Evolutionary conservation across 1,140 invertebrate species (phyloP).

Genomic region (Trichogramma pretiosum): DNA sequence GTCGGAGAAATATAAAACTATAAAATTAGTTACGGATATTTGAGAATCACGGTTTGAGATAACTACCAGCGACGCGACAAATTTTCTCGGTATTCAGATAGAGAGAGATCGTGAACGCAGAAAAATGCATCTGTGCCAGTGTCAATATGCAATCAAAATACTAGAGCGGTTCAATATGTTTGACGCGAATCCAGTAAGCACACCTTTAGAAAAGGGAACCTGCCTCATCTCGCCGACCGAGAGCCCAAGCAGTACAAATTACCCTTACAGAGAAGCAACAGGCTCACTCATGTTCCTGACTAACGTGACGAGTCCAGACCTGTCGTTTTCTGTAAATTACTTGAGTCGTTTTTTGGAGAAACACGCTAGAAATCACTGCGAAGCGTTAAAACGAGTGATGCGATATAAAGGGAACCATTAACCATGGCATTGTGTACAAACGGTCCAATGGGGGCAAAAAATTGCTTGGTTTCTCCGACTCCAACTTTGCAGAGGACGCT

Average conservation of each 20-base stretch:
- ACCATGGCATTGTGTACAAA: slow-evolving; percentile 13
- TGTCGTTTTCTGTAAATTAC: slow-evolving; percentile 9
- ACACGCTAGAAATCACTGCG: slow-evolving; percentile 4
- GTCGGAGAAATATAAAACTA: slow-evolving; percentile 18
- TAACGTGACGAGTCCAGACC: slow-evolving; percentile 11
- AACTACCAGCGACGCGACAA: background rate
- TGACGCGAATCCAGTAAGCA: background rate
- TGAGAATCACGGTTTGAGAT: too few relatives aligned
- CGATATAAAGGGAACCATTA: background rate
- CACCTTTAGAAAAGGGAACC: background rate
- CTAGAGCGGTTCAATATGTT: slow-evolving; percentile 4
- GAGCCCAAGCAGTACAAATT: background rate
- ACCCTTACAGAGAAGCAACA: slow-evolving; percentile 7
- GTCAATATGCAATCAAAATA: background rate
- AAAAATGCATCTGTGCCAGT: slow-evolving; percentile 5
- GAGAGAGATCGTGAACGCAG: background rate
- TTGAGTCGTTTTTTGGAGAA: slow-evolving; percentile 15
- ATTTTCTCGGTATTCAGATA: slow-evolving; percentile 15
- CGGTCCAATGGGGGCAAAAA: too few relatives aligned
- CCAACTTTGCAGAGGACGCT: slow-evolving; percentile 35
- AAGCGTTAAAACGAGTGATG: slow-evolving; percentile 1
- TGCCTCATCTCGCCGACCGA: background rate
- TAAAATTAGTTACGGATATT: background rate
- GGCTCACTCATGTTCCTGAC: slow-evolving; percentile 14
- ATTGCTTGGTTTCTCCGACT: slow-evolving; percentile 32